A percentile compares a stretch with the other conserved stretches of the same genome.
Evolutionary conservation across 2,113 vertebrate genomes (phyloP).

Genomic region (Sylvia atricapilla): DNA sequence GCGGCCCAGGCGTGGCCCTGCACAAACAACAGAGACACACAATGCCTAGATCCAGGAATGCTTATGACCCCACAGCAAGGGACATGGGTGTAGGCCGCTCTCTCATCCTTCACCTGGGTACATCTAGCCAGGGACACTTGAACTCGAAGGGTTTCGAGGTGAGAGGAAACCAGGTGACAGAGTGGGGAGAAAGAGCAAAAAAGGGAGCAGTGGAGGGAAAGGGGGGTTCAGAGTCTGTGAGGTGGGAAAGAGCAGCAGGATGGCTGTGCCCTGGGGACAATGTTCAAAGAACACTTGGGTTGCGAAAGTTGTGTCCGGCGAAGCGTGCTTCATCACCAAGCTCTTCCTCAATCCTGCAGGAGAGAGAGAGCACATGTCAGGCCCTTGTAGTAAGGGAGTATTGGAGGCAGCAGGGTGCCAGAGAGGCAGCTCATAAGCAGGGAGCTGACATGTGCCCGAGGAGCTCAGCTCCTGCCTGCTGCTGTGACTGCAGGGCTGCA

Average conservation of each 20-base stretch:
- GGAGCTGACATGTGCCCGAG: not conserved
- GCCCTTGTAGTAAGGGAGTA: not conserved
- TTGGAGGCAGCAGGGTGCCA: rapidly evolving
- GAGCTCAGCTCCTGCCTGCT: not conserved
- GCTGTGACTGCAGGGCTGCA: not conserved
- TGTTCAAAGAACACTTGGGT: constrained; percentile 87
- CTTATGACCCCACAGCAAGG: constrained; percentile 22
- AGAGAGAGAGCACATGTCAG: not conserved
- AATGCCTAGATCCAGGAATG: constrained; percentile 30
- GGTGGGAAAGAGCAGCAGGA: constrained; percentile 46
- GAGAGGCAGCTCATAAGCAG: not conserved
- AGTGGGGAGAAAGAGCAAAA: constrained; percentile 26
- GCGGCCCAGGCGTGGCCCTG: not conserved
- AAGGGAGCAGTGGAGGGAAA: constrained; percentile 12
- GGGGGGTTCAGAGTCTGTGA: constrained; percentile 44
- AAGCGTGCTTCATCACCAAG: constrained; percentile 89
- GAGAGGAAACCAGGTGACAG: not conserved
- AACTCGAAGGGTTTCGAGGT: not conserved
- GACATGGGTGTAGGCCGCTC: not conserved
- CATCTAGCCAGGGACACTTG: constrained; percentile 10
- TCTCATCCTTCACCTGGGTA: constrained; percentile 27
- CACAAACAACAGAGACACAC: constrained; percentile 4
- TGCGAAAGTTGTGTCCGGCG: constrained; percentile 92
- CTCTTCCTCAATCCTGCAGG: constrained; percentile 89
- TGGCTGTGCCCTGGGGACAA: constrained; percentile 18